These are phyloP conservation scores for Leucophenga varia DNA, from an alignment of 1,140 invertebrate genomes.

Conservation along the genomic window DNA sequence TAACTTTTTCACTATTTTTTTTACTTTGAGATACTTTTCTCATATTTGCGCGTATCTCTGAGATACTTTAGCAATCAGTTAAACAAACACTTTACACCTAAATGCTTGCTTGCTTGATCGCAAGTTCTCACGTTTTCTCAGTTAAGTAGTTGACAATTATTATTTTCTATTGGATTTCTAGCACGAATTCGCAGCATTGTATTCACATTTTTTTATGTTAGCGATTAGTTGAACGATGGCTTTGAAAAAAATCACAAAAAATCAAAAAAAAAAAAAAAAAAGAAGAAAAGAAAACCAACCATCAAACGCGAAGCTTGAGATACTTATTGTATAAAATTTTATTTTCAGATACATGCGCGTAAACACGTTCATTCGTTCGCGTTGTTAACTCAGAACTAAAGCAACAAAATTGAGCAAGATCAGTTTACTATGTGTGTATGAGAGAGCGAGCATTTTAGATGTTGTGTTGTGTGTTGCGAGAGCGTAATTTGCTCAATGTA, in stretches of 20 bases:
- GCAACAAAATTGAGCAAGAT: conserved; percentile 20
- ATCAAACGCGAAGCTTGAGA: no score
- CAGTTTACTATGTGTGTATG: conserved; percentile 7
- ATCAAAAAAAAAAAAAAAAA: no score
- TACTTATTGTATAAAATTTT: no score
- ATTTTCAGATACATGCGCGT: conserved; percentile 2
- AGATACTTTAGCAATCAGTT: conserved; percentile 42
- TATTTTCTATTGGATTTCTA: conserved; percentile 21
- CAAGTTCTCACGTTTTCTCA: neutral
- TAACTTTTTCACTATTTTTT: conserved; percentile 16
- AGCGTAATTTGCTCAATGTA: no score
- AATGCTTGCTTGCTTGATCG: neutral
- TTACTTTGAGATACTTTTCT: conserved; percentile 5
- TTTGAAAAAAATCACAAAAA: no score
- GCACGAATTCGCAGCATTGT: conserved; percentile 12
- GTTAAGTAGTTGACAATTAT: conserved; percentile 5
- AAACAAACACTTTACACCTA: conserved; percentile 15
- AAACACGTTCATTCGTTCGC: conserved; percentile 9
- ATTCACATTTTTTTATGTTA: no score
- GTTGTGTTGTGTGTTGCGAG: neutral
- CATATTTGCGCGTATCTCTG: conserved; percentile 12
- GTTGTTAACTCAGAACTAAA: conserved; percentile 5
- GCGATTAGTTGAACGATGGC: no score
- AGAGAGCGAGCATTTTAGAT: neutral
- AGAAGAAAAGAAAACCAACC: no score